Percentiles rank a stretch among this genome's conserved stretches.
These are phyloP conservation scores for Onychomys leucogaster DNA, from an alignment of 2,797 vertebrate species.

Conservation along the genomic window DNA sequence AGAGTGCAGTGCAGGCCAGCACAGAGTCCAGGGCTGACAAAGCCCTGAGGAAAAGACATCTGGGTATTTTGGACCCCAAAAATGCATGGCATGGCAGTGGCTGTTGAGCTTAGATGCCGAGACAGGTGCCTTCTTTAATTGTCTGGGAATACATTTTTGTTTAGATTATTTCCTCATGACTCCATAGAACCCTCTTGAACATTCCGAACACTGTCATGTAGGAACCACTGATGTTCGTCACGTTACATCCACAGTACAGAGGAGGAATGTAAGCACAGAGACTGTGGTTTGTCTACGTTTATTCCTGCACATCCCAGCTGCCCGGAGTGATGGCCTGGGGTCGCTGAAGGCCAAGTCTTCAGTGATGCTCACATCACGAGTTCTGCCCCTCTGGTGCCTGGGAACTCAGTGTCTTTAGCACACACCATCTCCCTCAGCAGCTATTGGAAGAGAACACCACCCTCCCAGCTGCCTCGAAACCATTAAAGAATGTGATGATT, in stretches of 20 bases:
- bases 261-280: background rate
- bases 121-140: background rate
- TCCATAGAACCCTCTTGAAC: background rate
- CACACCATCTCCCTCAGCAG: background rate
- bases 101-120: background rate
- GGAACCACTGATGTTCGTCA: background rate
- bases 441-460: background rate
- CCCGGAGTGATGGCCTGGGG: background rate
- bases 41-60: background rate
- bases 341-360: background rate
- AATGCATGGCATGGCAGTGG: background rate
- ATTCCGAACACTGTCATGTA: background rate
- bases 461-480: background rate
- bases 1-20: background rate
- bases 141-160: background rate
- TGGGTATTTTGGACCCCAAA: background rate
- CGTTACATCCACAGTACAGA: background rate
- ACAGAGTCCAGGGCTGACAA: background rate
- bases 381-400: background rate
- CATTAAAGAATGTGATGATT: background rate
- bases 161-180: slow-evolving; percentile 15
- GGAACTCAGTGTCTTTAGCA: background rate
- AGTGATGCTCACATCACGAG: background rate
- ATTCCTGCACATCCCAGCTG: background rate
- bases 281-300: background rate